These are phyloP conservation scores for Theristus sp. DNA, from an alignment of 2,888 invertebrate species.

Conservation along the genomic window DNA sequence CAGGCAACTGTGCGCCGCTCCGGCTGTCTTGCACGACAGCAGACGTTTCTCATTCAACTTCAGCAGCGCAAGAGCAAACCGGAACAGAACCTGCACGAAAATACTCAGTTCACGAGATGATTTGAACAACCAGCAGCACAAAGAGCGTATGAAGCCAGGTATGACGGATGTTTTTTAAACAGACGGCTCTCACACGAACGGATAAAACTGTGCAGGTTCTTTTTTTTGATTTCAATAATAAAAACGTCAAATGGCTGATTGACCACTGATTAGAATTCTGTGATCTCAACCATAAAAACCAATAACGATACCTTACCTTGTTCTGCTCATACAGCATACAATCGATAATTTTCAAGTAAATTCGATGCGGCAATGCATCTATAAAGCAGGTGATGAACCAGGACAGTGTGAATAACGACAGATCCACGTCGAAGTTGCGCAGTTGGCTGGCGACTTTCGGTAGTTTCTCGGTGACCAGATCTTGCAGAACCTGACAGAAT, in stretches of 20 bases:
- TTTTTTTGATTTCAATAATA: too few relatives aligned
- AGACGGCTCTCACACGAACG: too few relatives aligned
- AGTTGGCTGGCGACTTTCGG: constrained; percentile 35
- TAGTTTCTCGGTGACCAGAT: constrained; percentile 38
- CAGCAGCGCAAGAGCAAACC: constrained; percentile 39
- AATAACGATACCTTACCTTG: too few relatives aligned
- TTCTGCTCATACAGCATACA: constrained; percentile 40
- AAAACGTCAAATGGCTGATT: too few relatives aligned
- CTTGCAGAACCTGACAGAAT: constrained; percentile 33
- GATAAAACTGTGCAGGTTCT: too few relatives aligned
- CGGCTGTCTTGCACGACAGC: constrained; percentile 27
- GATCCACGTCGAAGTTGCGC: constrained; percentile 29
- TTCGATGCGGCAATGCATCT: constrained; percentile 37
- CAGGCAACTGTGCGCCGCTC: constrained; percentile 29
- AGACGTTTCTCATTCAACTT: constrained; percentile 36
- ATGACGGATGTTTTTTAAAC: too few relatives aligned
- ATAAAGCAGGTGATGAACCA: constrained; percentile 42
- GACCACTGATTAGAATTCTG: too few relatives aligned
- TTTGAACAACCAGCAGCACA: too few relatives aligned
- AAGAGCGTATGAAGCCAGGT: too few relatives aligned
- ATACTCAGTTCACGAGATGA: too few relatives aligned
- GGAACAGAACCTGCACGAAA: constrained; percentile 36
- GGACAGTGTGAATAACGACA: constrained; percentile 37
- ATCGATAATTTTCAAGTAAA: constrained; percentile 40
- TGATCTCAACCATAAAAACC: too few relatives aligned